phyloP scores from a whole-genome alignment of 2,797 vertebrate genomes.

The Falco novaeseelandiae region DNA sequence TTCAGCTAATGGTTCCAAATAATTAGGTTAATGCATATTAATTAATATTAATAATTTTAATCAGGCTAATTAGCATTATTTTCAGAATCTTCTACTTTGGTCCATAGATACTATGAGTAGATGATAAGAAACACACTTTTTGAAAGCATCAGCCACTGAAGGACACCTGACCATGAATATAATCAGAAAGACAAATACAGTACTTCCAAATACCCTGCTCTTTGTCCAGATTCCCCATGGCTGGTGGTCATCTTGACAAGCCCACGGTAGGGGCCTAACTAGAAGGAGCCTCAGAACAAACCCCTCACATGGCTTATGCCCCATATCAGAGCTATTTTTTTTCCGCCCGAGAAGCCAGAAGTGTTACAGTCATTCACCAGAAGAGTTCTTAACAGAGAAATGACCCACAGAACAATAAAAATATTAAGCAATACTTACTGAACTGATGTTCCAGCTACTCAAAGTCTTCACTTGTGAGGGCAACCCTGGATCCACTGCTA shows the following conservation, averaged over 20 bases:
- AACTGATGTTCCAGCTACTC: not conserved
- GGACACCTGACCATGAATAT: not conserved
- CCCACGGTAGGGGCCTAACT: not conserved
- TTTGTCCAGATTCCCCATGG: not conserved
- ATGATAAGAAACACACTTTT: not conserved
- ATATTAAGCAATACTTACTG: not conserved
- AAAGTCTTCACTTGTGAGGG: not conserved
- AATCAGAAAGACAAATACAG: not conserved
- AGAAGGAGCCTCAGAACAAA: not conserved
- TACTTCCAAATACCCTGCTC: not conserved
- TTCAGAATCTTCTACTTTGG: not conserved
- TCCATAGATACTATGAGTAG: not conserved
- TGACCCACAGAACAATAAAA: not conserved
- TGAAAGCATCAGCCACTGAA: not conserved
- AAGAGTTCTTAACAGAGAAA: not conserved
- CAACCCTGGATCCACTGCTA: not conserved
- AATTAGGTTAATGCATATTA: not conserved
- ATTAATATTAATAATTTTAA: not conserved
- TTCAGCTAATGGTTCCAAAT: not conserved
- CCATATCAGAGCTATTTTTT: not conserved
- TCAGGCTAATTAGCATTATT: not conserved
- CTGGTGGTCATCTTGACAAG: not conserved
- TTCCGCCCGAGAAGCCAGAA: not conserved
- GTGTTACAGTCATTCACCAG: not conserved
- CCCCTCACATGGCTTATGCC: not conserved